Conservation (phyloP, 1,140 invertebrate species). For the Lethrus apterus region DNA sequence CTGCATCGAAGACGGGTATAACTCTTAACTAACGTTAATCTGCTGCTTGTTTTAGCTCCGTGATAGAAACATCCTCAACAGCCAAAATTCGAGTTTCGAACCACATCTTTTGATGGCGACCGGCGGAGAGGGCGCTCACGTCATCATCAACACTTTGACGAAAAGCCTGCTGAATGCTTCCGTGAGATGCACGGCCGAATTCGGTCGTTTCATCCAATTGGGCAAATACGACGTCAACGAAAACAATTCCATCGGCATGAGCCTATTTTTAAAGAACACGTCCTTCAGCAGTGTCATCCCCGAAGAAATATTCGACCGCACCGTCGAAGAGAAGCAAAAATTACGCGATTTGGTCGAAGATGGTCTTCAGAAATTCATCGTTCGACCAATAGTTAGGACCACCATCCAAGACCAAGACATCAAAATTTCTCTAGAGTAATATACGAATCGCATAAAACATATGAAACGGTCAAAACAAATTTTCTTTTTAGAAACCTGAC, state of each 20-base stretch:
- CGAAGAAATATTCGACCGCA: conserved; percentile 24
- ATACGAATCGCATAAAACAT: conserved; percentile 3
- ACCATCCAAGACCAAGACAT: conserved; percentile 30
- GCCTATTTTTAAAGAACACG: conserved; percentile 50
- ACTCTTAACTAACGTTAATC: too few relatives aligned
- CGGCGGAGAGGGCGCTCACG: conserved; percentile 48
- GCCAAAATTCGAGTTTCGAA: conserved; percentile 50
- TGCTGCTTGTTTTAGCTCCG: background rate
- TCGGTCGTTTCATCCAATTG: conserved; percentile 65
- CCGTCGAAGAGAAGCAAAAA: conserved; percentile 30
- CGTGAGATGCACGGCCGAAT: conserved; percentile 52
- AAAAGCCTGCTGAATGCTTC: conserved; percentile 57
- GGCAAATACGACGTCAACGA: conserved; percentile 65
- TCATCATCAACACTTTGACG: conserved; percentile 57
- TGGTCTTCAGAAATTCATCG: conserved; percentile 25
- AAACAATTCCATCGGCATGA: conserved; percentile 52
- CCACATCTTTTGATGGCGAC: conserved; percentile 44
- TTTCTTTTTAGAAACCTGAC: conserved; percentile 13
- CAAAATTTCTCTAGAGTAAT: conserved; percentile 27
- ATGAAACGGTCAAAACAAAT: background rate
- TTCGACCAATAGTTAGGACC: conserved; percentile 30
- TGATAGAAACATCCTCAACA: conserved; percentile 46
- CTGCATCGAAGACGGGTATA: too few relatives aligned
- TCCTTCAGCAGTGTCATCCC: conserved; percentile 32
- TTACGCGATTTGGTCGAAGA: conserved; percentile 25